Conservation (phyloP, 2,888 invertebrate genomes). For the Ectemnius lituratus region DNA sequence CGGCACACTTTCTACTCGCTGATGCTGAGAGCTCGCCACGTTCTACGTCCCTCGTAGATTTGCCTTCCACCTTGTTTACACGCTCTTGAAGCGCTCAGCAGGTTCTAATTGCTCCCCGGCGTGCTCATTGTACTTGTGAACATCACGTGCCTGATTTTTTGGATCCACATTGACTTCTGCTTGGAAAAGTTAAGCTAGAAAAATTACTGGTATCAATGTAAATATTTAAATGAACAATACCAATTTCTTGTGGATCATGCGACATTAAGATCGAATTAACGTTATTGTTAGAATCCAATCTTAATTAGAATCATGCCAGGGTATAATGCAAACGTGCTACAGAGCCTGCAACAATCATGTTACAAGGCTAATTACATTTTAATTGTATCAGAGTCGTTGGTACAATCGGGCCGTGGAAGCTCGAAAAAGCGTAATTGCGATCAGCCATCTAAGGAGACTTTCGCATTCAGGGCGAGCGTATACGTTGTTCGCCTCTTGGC, state of each 20-base stretch:
- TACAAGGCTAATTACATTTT: conserved; percentile 37
- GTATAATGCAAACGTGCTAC: not conserved
- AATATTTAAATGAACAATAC: not conserved
- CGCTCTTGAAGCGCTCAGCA: not conserved
- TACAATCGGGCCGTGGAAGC: conserved; percentile 1
- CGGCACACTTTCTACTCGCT: conserved; percentile 26
- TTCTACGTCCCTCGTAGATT: not conserved
- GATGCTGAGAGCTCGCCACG: not conserved
- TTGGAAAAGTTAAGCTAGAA: not conserved
- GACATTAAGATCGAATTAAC: not conserved
- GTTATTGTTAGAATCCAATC: not conserved
- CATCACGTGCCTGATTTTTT: not conserved
- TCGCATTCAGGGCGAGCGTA: not conserved
- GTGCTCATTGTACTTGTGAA: not conserved
- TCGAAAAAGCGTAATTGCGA: conserved; percentile 14
- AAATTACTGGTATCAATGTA: not conserved
- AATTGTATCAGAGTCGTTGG: conserved; percentile 13
- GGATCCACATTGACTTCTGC: not conserved
- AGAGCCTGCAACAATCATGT: too few species aligned
- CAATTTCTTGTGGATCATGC: not conserved
- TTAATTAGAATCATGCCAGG: conserved; percentile 36
- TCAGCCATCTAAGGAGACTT: not conserved
- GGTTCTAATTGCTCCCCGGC: not conserved
- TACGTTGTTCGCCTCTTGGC: not conserved
- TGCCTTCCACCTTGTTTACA: not conserved